Evolutionary conservation across 2,113 vertebrate species (phyloP), one percentile per base, ranked within the genome.

Genomic region (Erpornis zantholeuca): DNA sequence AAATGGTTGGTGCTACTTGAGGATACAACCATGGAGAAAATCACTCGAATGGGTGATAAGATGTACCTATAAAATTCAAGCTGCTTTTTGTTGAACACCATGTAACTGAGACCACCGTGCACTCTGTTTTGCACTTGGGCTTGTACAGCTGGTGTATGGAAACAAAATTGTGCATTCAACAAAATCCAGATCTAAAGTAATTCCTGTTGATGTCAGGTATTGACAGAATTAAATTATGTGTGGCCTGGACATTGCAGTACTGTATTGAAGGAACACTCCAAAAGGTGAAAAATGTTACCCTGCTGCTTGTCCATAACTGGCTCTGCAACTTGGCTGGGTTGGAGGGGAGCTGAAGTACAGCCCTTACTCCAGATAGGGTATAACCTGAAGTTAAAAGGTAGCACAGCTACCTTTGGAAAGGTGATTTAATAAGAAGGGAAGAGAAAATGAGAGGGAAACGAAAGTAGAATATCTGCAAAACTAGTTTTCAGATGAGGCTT

Each of bases 41-140:
- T 82, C 50, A 25, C 54, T 38, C 42, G 69, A 31, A 40, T 38
- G 73, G 24, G 45, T 95, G 82, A 82, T 63, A 66, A 90, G 88
- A 65, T 83, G 18, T 75, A 52, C 45, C 82, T 94, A 59, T 80
- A 20, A 59, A 91, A 73, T 33, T 68, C n/a, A 47, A 64, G 18
- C 53, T 80, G 92, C 60, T 83, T 94, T 94, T 84, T 92, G 82
- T 93, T 78, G 84, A 73, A 40, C 70, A 33, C 33, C 36, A 33
- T n/a, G 42, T 47, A 78, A 22, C 76, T 81, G 44, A 86, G 63
- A 21, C 56, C 45, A 57, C 73, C 1, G 2, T 36, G 15, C 65
- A n/a, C 71, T 89, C 71, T 63, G 40, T 90, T 91, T 83, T 85
- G 66, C 47, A 33, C 24, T 45, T 38, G 10, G 29, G 42, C 69